Evolutionary conservation across 2,888 invertebrate species (phyloP), one percentile per base, ranked within the genome.

Genomic region (Epinotia brunnichana): DNA sequence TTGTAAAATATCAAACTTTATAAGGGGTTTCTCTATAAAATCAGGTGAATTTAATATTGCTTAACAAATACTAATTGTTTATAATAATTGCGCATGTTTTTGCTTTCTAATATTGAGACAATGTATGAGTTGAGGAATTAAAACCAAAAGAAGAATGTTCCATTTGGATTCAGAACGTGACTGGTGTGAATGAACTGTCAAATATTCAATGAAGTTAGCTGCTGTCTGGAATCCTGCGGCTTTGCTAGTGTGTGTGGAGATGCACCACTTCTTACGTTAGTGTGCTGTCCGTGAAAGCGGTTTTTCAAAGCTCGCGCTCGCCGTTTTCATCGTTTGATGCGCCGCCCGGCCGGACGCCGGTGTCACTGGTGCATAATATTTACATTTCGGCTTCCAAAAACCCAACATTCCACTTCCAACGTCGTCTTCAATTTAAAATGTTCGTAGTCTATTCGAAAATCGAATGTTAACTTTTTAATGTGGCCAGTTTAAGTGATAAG

Each of bases 141-240:
- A 41, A 66, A 21, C 21, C 19, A 29, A 66, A 67, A 57, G 29
- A 53, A 62, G 53, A 51, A 15, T 59, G 10, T 13, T 24, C 51
- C 1, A 62, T 64, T 59, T 19, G 62, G 63, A 61, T 79, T 85
- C 84, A 76, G 80, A 85, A 83, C 85, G 79, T 44, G 76, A 74
- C 56, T 73, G 80, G 83, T 87, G 90, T 88, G 87, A 91, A 91
- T 89, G 91, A 91, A 90, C 90, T 90, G 89, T 89, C 90, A 90
- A 90, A 87, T 87, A 85, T 82, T 80, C 76, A 80, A 80, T 88
- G 92, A 92, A 91, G 90, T 87, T 91, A 88, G 89, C 83, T 68
- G 80, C 85, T 84, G 91, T 90, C 91, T 90, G 87, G 86, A 77
- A 78, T 76, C 75, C 70, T 74, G 62, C 74, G 69, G 62, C 7